Percentiles rank a stretch among this genome's conserved stretches.
Evolutionary conservation across 2,888 invertebrate species (phyloP).

Genomic region (Drosophila anceps): DNA sequence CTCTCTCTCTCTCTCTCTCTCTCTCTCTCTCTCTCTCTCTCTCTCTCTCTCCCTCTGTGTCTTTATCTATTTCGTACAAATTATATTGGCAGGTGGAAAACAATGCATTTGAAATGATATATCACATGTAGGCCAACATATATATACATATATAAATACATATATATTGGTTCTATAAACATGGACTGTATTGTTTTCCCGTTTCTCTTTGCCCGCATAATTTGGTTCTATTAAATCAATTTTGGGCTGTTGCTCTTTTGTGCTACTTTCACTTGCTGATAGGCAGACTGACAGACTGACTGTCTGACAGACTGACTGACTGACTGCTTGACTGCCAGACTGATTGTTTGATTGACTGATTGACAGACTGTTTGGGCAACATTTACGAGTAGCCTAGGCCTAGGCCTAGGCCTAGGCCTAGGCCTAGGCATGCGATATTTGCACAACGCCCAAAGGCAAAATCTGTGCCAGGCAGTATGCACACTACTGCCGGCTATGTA

Average conservation of each 20-base stretch:
- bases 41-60: not conserved
- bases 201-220: conserved; percentile 39
- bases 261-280: conserved; percentile 57
- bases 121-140: conserved; percentile 15
- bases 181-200: conserved; percentile 10
- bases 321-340: conserved; percentile 30
- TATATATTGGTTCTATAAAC: conserved; percentile 6
- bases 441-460: conserved; percentile 41
- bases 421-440: conserved; percentile 56
- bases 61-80: conserved; percentile 3
- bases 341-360: conserved; percentile 11
- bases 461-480: conserved; percentile 41
- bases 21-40: not conserved
- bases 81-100: conserved; percentile 46
- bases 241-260: conserved; percentile 73
- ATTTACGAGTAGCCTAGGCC: conserved; percentile 6
- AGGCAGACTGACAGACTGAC: conserved; percentile 3
- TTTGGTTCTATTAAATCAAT: conserved; percentile 73
- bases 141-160: not conserved
- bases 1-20: not conserved
- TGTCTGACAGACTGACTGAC: conserved; percentile 30
- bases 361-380: conserved; percentile 37
- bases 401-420: conserved; percentile 15
- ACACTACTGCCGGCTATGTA: not conserved
- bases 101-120: conserved; percentile 46